Evolutionary conservation across 2,113 vertebrate species (phyloP), one percentile per base, ranked within the genome.

Genomic region (Sakesphorus luctuosus): DNA sequence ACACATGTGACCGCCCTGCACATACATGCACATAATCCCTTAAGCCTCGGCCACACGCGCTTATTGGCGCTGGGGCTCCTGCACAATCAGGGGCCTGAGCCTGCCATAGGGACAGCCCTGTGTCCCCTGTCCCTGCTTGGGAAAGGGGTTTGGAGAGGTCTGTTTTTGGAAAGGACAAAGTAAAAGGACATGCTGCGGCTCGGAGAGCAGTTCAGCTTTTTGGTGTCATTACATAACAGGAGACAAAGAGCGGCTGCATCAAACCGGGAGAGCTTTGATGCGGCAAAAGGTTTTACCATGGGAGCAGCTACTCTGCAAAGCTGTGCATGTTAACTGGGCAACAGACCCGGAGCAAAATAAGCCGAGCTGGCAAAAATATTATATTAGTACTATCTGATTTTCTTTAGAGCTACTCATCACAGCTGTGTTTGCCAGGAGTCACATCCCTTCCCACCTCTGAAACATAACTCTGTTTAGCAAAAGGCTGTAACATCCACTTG

Each of bases 1-100:
- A 46, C 84, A 74, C 97, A 84, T 95, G 97, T 97, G 97, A 97
- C 95, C 46, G 28, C 78, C 87, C 84, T 24, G 73, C 84, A 47
- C 95, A 71, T 38, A 10, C 68, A 23, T 8, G 40, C 92, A 46
- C 88, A 9, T 74, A 77, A 92, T 94, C 92, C 95, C 75, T 89
- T 90, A 67, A 97, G 83, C 95, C 49, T 52, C 73, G 19, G 82
- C 96, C 44, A 29, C 63, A 19, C 2, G 29, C 88, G 53, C 10
- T 3, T 43, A 38, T 8, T 94, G 97, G 96, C 8, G 9, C 68
- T 18, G 61, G n/a, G 33, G 65, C 82, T 44, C 17, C 43, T 90
- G 84, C 80, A 73, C 55, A 88, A 95, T 40, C 50, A 36, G 69
- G 85, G 55, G 31, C 74, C 73, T 38, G 86, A 73, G 93, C 83